Evolutionary conservation across 2,888 invertebrate species (phyloP), one percentile per base, ranked within the genome.

Genomic region (Ichneumoninae sp.): DNA sequence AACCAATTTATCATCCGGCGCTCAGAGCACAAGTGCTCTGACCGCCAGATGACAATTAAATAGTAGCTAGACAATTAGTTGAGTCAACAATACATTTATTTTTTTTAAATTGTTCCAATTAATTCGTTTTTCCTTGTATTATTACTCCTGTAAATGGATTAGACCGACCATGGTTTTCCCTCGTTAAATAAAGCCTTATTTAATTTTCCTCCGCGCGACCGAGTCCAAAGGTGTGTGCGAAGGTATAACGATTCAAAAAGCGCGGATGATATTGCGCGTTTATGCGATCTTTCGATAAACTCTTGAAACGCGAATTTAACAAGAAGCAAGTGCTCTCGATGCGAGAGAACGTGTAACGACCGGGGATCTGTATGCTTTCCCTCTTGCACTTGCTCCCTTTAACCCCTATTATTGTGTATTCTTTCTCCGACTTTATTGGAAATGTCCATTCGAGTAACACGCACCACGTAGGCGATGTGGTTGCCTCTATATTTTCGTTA

Each of bases 401-500:
- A 33, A 10, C 47, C 30, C 52, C 36, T 66, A 33, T 57, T 57
- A 76, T 52, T 36, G 44, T 22, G 66, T 65, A 68, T 54, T 77
- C n/a, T 47, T 73, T 65, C 40, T 66, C 30, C 22, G 36, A 30
- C n/a, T 77, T 69, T 50, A 52, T 36, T n/a, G 60, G 76, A 44
- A 73, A 73, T 71, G 36, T 74, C 74, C 74, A 65, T 65, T 73
- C 54, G 30, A 33, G 36, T 8, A 54, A 40, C 40, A 5, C 19
- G 26, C 70, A 36, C 10, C 36, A 19, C 40, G 65, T 54, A 69
- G 36, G 16, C 52, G 50, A 47, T 0, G n/a, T 33, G 19, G 2
- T 84, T 54, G 19, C 52, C n/a, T 60, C 22, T 36, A 78, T 84
- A 75, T 84, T 81, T 81, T 78, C 81, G 69, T 81, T 81, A 73